Percentiles rank a stretch among this genome's conserved stretches.
These are phyloP conservation scores for Belgica antarctica DNA, from an alignment of 2,888 invertebrate genomes.

Conservation along the genomic window DNA sequence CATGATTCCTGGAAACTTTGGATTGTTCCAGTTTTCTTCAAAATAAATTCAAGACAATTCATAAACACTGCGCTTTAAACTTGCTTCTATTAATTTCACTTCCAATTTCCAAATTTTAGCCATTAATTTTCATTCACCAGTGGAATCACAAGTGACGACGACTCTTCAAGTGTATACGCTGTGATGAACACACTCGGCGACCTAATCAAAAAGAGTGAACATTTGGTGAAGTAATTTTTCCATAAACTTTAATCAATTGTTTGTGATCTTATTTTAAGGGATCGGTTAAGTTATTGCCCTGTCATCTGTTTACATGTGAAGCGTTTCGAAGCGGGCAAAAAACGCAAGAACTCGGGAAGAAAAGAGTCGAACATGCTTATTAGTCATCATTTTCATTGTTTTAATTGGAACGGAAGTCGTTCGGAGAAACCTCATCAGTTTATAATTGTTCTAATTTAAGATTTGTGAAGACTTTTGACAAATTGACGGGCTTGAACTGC, in stretches of 20 bases:
- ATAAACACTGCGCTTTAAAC: too few relatives aligned
- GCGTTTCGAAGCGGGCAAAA: constrained; percentile 10
- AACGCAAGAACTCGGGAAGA: too few relatives aligned
- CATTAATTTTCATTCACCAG: too few relatives aligned
- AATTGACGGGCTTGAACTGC: neutral
- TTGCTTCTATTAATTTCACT: too few relatives aligned
- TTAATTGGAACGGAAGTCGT: constrained; percentile 37
- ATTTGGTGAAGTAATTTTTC: constrained; percentile 39
- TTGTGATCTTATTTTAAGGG: constrained; percentile 36
- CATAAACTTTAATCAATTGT: constrained; percentile 39
- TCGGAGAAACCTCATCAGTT: neutral
- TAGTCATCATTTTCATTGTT: constrained; percentile 35
- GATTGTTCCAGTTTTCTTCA: too few relatives aligned
- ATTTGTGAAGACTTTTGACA: neutral
- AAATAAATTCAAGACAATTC: too few relatives aligned
- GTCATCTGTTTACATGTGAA: constrained; percentile 40
- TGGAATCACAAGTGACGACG: constrained; percentile 34
- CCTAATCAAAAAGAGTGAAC: constrained; percentile 34
- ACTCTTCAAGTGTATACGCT: constrained; percentile 32
- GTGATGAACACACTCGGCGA: neutral
- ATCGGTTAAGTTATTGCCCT: constrained; percentile 39
- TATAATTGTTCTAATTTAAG: constrained; percentile 10
- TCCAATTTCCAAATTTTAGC: too few relatives aligned
- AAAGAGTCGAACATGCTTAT: constrained; percentile 12
- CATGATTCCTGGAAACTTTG: too few relatives aligned